These are phyloP conservation scores for Crambe crambe DNA, from an alignment of 37 sponge, comb jelly and placozoan species.

Conservation along the genomic window DNA sequence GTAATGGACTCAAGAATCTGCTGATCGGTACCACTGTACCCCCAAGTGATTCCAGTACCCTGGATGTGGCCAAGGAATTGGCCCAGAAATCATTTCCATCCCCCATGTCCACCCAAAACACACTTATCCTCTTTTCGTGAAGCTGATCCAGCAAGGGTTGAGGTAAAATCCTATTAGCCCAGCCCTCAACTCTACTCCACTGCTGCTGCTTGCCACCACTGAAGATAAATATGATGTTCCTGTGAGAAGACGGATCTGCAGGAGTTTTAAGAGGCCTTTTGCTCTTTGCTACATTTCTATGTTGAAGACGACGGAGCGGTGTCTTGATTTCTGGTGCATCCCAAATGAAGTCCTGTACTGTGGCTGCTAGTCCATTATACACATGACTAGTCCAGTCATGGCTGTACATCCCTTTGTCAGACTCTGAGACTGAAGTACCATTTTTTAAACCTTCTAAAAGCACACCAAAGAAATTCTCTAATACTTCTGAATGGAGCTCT, in stretches of 20 bases:
- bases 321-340: conserved; percentile 63
- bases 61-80: background rate
- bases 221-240: conserved; percentile 40
- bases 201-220: conserved; percentile 16
- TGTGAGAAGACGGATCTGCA: background rate
- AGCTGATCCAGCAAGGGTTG: conserved; percentile 22
- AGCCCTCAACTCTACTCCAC: background rate
- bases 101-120: conserved; percentile 25
- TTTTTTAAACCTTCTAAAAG: background rate
- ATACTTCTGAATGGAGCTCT: conserved; percentile 22
- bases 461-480: conserved; percentile 27
- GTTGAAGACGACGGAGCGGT: conserved; percentile 21
- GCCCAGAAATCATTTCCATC: background rate
- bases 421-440: background rate
- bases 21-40: conserved; percentile 31
- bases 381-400: conserved; percentile 3
- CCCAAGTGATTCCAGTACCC: background rate
- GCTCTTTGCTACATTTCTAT: background rate
- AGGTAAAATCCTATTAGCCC: conserved; percentile 16
- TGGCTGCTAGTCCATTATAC: conserved; percentile 37
- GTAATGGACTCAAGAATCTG: background rate
- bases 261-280: background rate
- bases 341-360: conserved; percentile 58
- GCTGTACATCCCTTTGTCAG: background rate
- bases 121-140: conserved; percentile 7